Percentiles rank a stretch among this genome's conserved stretches.
Conservation (phyloP, 2,888 invertebrate genomes). For the Orthosia gracilis region DNA sequence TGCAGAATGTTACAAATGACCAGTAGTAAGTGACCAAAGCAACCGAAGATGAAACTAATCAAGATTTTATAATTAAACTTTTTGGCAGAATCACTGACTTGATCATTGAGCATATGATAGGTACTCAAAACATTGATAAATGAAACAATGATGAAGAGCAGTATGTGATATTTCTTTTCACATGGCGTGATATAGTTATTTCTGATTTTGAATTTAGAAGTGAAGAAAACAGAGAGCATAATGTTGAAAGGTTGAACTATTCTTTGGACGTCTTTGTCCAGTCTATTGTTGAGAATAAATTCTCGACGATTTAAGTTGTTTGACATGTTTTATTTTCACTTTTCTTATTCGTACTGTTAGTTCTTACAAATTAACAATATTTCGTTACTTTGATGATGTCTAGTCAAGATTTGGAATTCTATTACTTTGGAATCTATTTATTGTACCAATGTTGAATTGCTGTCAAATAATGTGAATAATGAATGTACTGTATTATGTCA, state of each 20-base stretch:
- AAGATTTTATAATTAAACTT: neutral
- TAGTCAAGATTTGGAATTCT: neutral
- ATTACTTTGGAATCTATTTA: neutral
- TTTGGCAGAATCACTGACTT: neutral
- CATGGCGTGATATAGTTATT: no score
- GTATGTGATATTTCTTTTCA: no score
- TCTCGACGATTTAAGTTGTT: neutral
- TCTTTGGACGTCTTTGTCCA: no score
- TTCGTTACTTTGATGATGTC: neutral
- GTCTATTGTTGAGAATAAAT: no score
- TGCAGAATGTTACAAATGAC: neutral
- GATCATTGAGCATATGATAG: neutral
- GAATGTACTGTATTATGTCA: neutral
- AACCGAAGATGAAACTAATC: no score
- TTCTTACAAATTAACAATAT: neutral
- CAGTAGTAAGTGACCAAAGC: neutral
- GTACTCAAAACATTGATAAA: no score
- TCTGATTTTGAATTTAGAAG: no score
- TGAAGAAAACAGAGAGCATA: no score
- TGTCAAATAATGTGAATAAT: conserved; percentile 12
- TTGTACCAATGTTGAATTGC: neutral
- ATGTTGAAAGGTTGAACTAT: no score
- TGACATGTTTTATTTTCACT: conserved; percentile 2
- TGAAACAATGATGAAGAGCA: neutral
- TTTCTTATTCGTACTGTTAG: neutral